Percentiles rank a stretch among this genome's conserved stretches.
phyloP scores from a whole-genome alignment of 2,888 invertebrate genomes.

The Eurois occulta region DNA sequence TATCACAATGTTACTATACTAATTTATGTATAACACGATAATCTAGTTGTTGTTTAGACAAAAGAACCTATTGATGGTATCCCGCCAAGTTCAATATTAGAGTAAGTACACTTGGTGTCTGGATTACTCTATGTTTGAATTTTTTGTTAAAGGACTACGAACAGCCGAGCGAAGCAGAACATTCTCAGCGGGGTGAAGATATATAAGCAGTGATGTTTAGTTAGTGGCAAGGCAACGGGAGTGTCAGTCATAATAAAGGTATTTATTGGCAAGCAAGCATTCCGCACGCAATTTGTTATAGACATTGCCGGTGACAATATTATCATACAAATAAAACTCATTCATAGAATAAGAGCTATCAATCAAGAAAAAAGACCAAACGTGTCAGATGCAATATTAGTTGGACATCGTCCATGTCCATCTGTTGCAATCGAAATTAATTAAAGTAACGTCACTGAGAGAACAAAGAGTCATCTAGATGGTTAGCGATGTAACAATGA shows the following conservation, averaged over 20 bases:
- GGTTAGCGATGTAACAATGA: slow-evolving; percentile 59
- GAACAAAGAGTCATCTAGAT: slow-evolving; percentile 66
- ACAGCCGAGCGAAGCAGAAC: slow-evolving; percentile 89
- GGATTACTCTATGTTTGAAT: slow-evolving; percentile 66
- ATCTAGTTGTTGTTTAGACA: slow-evolving; percentile 72
- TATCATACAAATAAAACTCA: slow-evolving; percentile 60
- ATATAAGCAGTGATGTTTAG: slow-evolving; percentile 88
- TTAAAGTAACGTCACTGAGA: slow-evolving; percentile 59
- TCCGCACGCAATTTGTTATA: slow-evolving; percentile 72
- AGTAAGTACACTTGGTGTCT: slow-evolving; percentile 46
- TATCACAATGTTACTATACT: slow-evolving; percentile 71
- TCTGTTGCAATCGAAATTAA: slow-evolving; percentile 65
- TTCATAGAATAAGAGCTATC: slow-evolving; percentile 51
- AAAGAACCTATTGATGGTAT: slow-evolving; percentile 73
- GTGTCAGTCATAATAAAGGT: slow-evolving; percentile 81
- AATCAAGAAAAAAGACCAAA: slow-evolving; percentile 54
- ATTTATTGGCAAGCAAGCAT: slow-evolving; percentile 86
- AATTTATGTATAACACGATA: slow-evolving; percentile 69
- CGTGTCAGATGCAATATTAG: slow-evolving; percentile 52
- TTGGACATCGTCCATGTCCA: slow-evolving; percentile 65
- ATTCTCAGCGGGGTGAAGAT: slow-evolving; percentile 89
- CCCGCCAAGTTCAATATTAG: slow-evolving; percentile 79
- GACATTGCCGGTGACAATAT: slow-evolving; percentile 55
- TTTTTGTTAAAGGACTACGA: slow-evolving; percentile 73
- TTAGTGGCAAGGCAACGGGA: slow-evolving; percentile 90